Percentiles rank a stretch among this genome's conserved stretches.
phyloP scores from a whole-genome alignment of 2,888 invertebrate species.

The Lysandra coridon region DNA sequence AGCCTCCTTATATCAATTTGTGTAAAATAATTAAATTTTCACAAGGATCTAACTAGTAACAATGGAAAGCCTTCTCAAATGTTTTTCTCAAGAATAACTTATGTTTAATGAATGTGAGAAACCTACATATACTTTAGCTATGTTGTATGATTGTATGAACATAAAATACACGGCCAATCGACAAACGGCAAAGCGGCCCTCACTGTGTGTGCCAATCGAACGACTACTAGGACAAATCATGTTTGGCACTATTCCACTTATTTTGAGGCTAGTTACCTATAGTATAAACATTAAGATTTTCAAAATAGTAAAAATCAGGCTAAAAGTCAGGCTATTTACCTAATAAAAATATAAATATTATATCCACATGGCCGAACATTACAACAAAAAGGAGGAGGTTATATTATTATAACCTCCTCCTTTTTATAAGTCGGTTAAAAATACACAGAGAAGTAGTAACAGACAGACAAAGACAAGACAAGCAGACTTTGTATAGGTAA shows the following conservation, averaged over 20 bases:
- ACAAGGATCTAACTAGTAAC: not conserved
- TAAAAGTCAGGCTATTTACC: too few species aligned
- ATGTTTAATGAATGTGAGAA: slow-evolving; percentile 19
- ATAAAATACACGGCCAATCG: not conserved
- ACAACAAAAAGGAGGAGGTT: too few species aligned
- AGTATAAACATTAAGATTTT: too few species aligned
- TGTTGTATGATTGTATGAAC: not conserved
- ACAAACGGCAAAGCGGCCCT: not conserved
- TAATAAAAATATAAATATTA: too few species aligned
- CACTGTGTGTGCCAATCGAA: slow-evolving; percentile 16
- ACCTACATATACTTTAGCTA: not conserved
- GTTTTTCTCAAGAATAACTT: slow-evolving; percentile 18
- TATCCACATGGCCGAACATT: too few species aligned
- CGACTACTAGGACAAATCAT: not conserved
- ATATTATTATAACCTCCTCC: too few species aligned
- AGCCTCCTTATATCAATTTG: not conserved
- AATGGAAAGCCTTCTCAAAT: slow-evolving; percentile 4
- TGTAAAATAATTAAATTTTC: slow-evolving; percentile 1
- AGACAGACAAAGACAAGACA: too few species aligned
- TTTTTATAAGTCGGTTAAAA: too few species aligned
- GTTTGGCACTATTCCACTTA: not conserved
- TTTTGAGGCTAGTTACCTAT: not conserved
- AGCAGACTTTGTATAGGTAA: not conserved
- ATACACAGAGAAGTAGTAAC: too few species aligned
- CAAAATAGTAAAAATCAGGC: too few species aligned